Percentiles rank a stretch among this genome's conserved stretches.
Conservation (phyloP, 2,113 vertebrate species). For the Malurus cyaneus region DNA sequence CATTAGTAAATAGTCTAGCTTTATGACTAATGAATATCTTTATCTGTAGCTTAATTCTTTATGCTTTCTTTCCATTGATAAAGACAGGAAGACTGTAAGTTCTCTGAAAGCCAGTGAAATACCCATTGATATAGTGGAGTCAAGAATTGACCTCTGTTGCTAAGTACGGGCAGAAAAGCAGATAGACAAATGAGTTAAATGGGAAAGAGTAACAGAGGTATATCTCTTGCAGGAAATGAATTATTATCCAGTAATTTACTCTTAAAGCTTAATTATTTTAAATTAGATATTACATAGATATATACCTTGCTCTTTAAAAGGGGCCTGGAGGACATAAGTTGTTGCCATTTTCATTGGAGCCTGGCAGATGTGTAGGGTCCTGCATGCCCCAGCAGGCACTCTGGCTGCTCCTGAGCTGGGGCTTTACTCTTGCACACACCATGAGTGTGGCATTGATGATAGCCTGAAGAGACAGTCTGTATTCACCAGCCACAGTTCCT, state of each 20-base stretch:
- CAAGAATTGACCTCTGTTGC: neutral
- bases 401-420: neutral
- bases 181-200: neutral
- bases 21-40: neutral
- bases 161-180: neutral
- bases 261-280: conserved; percentile 28
- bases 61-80: neutral
- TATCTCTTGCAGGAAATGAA: conserved; percentile 1
- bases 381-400: neutral
- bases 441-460: neutral
- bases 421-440: neutral
- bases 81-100: neutral
- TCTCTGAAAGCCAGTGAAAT: neutral
- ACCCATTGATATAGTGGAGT: neutral
- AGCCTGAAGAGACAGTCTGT: neutral
- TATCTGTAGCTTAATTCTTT: neutral
- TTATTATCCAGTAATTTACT: conserved; percentile 14
- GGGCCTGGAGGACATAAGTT: neutral
- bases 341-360: neutral
- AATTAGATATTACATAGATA: conserved; percentile 16
- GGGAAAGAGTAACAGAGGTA: neutral
- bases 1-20: neutral
- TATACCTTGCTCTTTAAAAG: neutral
- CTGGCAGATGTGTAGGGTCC: neutral
- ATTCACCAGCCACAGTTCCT: neutral